phyloP scores from a whole-genome alignment of 2,888 invertebrate genomes.

The Anorthoa munda region DNA sequence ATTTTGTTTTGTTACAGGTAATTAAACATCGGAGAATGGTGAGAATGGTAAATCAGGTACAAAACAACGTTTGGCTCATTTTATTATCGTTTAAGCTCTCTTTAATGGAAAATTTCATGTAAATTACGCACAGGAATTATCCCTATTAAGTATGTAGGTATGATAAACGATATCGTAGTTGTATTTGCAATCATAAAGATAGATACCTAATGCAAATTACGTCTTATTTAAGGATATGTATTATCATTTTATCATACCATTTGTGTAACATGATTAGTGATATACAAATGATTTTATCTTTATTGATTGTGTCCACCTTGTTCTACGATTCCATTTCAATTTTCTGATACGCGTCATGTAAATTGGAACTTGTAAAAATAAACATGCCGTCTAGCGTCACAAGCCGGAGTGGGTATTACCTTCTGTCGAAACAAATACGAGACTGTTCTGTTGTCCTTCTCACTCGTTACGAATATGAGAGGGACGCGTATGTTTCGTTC shows the following conservation, averaged over 20 bases:
- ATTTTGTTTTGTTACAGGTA: constrained; percentile 74
- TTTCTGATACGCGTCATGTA: constrained; percentile 34
- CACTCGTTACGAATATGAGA: constrained; percentile 50
- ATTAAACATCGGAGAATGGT: constrained; percentile 23
- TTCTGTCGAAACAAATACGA: constrained; percentile 27
- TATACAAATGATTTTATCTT: constrained; percentile 32
- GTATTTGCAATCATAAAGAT: constrained; percentile 36
- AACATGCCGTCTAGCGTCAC: constrained; percentile 44
- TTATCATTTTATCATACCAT: constrained; percentile 43
- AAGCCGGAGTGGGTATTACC: constrained; percentile 44
- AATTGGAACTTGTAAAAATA: constrained; percentile 57
- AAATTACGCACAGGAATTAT: constrained; percentile 11
- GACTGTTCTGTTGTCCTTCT: constrained; percentile 34
- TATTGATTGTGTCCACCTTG: constrained; percentile 21
- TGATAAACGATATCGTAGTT: constrained; percentile 34
- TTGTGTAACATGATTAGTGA: constrained; percentile 22
- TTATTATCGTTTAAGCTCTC: constrained; percentile 43
- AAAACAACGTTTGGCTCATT: constrained; percentile 71
- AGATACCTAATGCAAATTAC: constrained; percentile 33
- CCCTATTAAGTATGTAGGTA: constrained; percentile 5
- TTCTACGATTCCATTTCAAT: constrained; percentile 40
- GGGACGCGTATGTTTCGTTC: constrained; percentile 67
- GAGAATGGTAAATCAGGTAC: background rate
- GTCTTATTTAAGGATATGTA: constrained; percentile 38
- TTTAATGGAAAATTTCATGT: constrained; percentile 40